Percentiles rank a stretch among this genome's conserved stretches.
Evolutionary conservation across 2,797 vertebrate species (phyloP).

Genomic region (Thamnophis elegans): DNA sequence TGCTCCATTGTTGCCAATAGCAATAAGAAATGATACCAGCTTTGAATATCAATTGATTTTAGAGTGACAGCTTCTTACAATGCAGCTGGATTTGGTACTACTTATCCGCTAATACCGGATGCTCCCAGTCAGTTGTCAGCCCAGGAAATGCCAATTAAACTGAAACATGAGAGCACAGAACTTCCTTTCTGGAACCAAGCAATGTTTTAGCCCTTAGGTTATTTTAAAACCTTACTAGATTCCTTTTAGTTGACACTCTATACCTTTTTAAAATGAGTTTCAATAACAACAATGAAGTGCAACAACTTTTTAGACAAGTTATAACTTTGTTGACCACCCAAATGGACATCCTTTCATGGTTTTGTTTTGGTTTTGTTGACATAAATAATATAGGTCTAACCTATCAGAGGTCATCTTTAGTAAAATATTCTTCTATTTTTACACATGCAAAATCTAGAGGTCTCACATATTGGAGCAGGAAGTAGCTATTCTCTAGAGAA

Average conservation of each 20-base stretch:
- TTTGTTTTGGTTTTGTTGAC: neutral
- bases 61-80: neutral
- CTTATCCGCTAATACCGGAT: neutral
- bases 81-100: neutral
- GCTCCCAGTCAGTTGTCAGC: neutral
- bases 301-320: neutral
- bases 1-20: neutral
- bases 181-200: neutral
- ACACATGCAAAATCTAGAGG: neutral
- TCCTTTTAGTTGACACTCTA: neutral
- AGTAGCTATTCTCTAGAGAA: neutral
- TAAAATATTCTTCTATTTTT: constrained; percentile 21
- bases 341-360: neutral
- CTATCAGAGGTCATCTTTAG: neutral
- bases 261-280: neutral
- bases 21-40: constrained; percentile 7
- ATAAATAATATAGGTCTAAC: neutral
- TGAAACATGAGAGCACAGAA: constrained; percentile 17
- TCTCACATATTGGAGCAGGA: neutral
- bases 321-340: constrained; percentile 1
- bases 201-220: neutral
- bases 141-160: neutral
- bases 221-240: constrained; percentile 31
- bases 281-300: neutral
- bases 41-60: neutral